Conservation (phyloP, 2,797 vertebrate genomes). For the Acridotheres tristis region DNA sequence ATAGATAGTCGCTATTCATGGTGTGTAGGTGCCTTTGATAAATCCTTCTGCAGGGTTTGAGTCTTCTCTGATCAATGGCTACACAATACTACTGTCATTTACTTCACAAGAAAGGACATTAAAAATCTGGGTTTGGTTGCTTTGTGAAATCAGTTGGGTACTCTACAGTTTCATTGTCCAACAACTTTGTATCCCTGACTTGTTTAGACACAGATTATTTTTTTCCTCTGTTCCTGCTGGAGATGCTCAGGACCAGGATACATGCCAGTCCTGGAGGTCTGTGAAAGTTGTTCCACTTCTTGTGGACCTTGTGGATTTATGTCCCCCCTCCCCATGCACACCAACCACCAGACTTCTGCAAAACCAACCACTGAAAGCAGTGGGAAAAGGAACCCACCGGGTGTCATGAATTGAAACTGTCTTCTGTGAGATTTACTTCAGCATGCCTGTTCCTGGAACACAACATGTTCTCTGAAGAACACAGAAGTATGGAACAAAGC, state of each 20-base stretch:
- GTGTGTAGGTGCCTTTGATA: not conserved
- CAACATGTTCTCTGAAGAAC: not conserved
- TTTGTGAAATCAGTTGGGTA: not conserved
- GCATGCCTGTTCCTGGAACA: not conserved
- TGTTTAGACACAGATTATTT: not conserved
- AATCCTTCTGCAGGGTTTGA: not conserved
- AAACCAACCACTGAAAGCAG: slow-evolving; percentile 3
- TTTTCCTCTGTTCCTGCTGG: not conserved
- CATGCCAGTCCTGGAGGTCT: not conserved
- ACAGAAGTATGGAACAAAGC: not conserved
- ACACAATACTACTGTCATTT: not conserved
- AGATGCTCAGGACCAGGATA: not conserved
- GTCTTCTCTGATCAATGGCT: not conserved
- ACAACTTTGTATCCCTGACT: not conserved
- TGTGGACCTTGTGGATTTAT: not conserved
- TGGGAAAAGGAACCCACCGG: not conserved
- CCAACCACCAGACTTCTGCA: not conserved
- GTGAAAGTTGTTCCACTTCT: not conserved
- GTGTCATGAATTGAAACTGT: not conserved
- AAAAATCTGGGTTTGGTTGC: not conserved
- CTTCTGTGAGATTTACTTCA: not conserved
- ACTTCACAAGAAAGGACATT: not conserved
- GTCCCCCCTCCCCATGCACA: not conserved
- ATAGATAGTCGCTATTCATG: not conserved
- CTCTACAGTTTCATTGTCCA: not conserved